Evolutionary conservation across 2,113 vertebrate genomes (phyloP).

Genomic region (Macrotis lagotis): DNA sequence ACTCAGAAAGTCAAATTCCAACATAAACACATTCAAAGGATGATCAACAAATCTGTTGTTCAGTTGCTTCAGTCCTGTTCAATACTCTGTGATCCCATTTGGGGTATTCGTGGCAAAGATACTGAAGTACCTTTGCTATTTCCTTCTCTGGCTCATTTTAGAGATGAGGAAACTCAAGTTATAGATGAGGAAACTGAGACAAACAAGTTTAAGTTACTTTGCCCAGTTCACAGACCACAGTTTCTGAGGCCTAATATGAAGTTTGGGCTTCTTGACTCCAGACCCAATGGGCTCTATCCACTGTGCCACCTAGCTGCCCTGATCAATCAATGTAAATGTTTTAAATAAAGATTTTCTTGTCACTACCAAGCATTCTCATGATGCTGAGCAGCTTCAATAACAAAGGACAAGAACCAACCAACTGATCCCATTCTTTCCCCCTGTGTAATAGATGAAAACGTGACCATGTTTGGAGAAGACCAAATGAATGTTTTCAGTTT

Average conservation of each 20-base stretch:
- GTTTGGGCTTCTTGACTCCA: neutral
- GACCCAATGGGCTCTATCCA: too few relatives aligned
- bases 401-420: too few relatives aligned
- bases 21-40: neutral
- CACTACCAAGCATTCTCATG: fast-evolving
- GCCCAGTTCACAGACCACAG: neutral
- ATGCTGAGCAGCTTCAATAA: neutral
- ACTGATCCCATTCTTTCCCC: neutral
- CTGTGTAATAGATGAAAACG: neutral
- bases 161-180: neutral
- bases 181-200: neutral
- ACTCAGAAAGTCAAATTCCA: neutral
- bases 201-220: neutral
- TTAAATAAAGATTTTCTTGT: neutral
- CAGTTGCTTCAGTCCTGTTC: neutral
- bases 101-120: neutral
- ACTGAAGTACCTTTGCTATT: neutral
- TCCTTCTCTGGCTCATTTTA: neutral
- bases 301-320: neutral
- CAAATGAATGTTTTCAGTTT: neutral
- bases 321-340: neutral
- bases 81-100: neutral
- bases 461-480: neutral
- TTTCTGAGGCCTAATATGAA: neutral
- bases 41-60: neutral